These are phyloP conservation scores for Cerastis rubricosa DNA, from an alignment of 2,888 invertebrate genomes.

Conservation along the genomic window DNA sequence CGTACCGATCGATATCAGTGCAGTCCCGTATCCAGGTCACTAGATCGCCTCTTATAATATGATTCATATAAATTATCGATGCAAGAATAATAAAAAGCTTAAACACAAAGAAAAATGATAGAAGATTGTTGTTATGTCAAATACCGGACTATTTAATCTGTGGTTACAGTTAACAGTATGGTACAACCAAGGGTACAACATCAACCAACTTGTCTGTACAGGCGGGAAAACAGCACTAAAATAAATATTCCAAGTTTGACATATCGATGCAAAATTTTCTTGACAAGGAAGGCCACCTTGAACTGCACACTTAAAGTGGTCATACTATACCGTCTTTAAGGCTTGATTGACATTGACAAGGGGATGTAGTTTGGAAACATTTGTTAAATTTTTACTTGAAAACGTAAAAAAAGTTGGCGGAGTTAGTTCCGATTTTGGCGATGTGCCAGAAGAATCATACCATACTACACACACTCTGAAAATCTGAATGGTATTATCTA, in stretches of 20 bases:
- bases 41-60: constrained; percentile 55
- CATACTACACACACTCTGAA: too few relatives aligned
- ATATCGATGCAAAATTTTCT: too few relatives aligned
- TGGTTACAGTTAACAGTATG: not conserved
- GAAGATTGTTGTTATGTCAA: not conserved
- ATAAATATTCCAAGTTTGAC: too few relatives aligned
- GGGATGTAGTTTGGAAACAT: not conserved
- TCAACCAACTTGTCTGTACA: too few relatives aligned
- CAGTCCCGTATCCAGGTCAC: constrained; percentile 61
- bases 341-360: not conserved
- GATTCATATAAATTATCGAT: constrained; percentile 56
- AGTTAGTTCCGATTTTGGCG: not conserved
- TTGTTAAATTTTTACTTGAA: not conserved
- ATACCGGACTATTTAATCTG: not conserved
- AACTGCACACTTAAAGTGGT: too few relatives aligned
- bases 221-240: too few relatives aligned
- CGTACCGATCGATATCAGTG: constrained; percentile 61
- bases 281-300: too few relatives aligned
- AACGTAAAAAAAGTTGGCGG: not conserved
- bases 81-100: constrained; percentile 40
- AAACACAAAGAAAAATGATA: constrained; percentile 34
- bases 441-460: not conserved
- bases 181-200: too few relatives aligned
- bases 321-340: not conserved
- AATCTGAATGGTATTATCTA: too few relatives aligned